These are phyloP conservation scores for Pseudopipra pipra DNA, from an alignment of 2,113 vertebrate species.

Conservation along the genomic window DNA sequence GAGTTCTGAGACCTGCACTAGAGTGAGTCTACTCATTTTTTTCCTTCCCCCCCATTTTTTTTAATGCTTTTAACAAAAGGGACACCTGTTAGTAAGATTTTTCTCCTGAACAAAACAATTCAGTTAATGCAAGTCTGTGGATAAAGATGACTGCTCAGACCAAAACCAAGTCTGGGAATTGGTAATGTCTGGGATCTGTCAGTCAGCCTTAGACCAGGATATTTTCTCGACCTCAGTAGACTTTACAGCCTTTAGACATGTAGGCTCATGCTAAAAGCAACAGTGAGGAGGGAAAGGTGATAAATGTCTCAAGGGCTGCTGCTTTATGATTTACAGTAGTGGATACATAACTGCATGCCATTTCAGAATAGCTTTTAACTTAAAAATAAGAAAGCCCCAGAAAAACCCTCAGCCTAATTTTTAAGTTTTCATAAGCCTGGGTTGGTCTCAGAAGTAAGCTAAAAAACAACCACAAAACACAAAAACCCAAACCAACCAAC, in stretches of 20 bases:
- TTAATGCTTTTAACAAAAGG: not conserved
- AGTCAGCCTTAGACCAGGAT: not conserved
- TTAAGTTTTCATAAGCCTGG: not conserved
- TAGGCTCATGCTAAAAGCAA: not conserved
- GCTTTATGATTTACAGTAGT: not conserved
- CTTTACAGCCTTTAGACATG: not conserved
- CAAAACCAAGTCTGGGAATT: not conserved
- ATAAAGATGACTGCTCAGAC: not conserved
- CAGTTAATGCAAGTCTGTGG: not conserved
- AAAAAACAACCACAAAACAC: not conserved
- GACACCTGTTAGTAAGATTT: not conserved
- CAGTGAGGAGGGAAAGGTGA: not conserved
- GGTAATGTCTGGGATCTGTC: not conserved
- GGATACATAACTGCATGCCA: not conserved
- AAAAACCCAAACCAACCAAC: not conserved
- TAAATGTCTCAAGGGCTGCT: not conserved
- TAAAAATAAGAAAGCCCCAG: not conserved
- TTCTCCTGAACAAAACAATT: not conserved
- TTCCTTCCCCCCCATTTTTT: not conserved
- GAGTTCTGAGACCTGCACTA: constrained; percentile 84
- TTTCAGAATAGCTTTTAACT: not conserved
- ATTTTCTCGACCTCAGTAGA: not conserved
- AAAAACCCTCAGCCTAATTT: not conserved
- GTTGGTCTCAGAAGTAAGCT: not conserved
- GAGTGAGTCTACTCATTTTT: constrained; percentile 75